Evolutionary conservation across 2,888 invertebrate species (phyloP), one percentile per base, ranked within the genome.

Genomic region (Prosapia bicincta): DNA sequence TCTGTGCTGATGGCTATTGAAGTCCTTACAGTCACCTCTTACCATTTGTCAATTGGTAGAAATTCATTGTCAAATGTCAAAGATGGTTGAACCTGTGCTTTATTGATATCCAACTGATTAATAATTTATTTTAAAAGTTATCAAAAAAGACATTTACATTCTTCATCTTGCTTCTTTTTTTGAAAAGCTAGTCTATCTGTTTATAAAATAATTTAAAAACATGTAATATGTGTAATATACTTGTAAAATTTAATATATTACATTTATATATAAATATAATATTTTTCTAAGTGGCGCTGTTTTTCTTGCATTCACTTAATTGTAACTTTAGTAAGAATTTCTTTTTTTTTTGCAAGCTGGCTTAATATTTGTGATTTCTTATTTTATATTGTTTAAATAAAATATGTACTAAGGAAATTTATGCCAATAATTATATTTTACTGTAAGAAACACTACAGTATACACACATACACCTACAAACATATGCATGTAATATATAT

Each of bases 1-100:
- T 78, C 77, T 77, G 75, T 43, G 25, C 75, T 78, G 78, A 78
- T 74, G 78, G 68, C 54, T 54, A 54, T n/a, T 20, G 20, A 20
- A 54, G 54, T 54, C 54, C 54, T 54, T 54, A 54, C 54, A 54
- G 54, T 54, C 54, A 54, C 54, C 54, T 54, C 54, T 54, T 54
- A 54, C 20, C 54, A 54, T 54, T 54, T 54, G 54, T 54, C 54
- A 54, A 20, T 54, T n/a, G n/a, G n/a, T 54, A 20, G 3, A 54
- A 54, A 54, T 54, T 54, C 54, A 54, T 54, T 54, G 54, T 9
- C 54, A 54, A 54, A 54, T 54, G 54, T 54, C 54, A 54, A 54
- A 54, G 54, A 54, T 54, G 54, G 54, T 54, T 20, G 54, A 54
- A 20, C 54, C 54, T 54, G 54, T 54, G 3, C 54, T n/a, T 54